These are phyloP conservation scores for Palythoa grandiflora DNA, from an alignment of 92 coral and sea anemone species.

Conservation along the genomic window DNA sequence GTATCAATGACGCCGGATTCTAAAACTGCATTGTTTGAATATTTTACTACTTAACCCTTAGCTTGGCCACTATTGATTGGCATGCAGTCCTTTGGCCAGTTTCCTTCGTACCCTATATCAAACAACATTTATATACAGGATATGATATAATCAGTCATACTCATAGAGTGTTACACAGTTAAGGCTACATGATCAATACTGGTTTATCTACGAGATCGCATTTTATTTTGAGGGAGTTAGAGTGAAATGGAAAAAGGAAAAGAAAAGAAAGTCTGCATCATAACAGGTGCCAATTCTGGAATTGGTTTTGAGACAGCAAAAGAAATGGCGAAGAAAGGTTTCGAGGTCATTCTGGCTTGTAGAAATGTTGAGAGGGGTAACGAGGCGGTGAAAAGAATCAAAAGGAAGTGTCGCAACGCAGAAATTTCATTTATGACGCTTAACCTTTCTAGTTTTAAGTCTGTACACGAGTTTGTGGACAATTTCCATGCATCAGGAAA, in stretches of 20 bases:
- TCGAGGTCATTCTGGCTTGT: constrained; percentile 65
- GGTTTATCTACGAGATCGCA: background rate
- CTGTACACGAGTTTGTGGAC: constrained; percentile 56
- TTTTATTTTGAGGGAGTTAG: background rate
- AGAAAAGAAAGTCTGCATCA: constrained; percentile 52
- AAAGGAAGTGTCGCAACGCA: constrained; percentile 51
- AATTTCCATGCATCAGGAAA: constrained; percentile 54
- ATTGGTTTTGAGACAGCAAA: constrained; percentile 65
- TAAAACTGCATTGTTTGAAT: background rate
- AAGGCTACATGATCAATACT: background rate
- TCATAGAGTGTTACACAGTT: background rate
- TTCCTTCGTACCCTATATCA: constrained; percentile 1
- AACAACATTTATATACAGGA: background rate
- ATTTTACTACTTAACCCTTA: background rate
- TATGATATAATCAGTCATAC: background rate
- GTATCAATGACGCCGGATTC: background rate
- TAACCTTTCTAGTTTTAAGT: constrained; percentile 57
- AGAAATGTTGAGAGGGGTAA: constrained; percentile 44
- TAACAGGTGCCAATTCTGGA: constrained; percentile 70
- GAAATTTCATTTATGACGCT: constrained; percentile 61
- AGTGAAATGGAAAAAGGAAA: constrained; percentile 15
- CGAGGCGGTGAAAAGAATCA: constrained; percentile 52
- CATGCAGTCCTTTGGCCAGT: background rate
- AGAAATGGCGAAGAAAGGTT: constrained; percentile 65
- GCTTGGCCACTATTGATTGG: background rate